phyloP scores from a whole-genome alignment of 2,113 vertebrate species.

The Amia ocellicauda region DNA sequence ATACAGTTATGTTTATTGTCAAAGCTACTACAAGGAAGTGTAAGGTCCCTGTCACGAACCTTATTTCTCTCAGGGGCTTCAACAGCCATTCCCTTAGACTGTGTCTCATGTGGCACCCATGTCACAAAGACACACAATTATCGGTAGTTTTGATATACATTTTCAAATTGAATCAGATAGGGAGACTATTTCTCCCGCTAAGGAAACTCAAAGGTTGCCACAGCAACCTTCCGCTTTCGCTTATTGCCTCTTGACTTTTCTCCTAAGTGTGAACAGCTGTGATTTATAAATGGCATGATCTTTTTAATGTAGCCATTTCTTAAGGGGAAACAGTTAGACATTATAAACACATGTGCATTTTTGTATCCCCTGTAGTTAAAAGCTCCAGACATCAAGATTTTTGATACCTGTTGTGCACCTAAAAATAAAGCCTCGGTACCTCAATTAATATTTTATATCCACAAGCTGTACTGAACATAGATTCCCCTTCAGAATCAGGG shows the following conservation, averaged over 20 bases:
- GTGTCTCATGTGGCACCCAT: no score
- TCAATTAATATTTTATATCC: slow-evolving; percentile 20
- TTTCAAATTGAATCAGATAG: no score
- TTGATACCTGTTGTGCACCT: slow-evolving; percentile 49
- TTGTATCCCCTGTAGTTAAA: slow-evolving; percentile 24
- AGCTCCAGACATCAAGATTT: slow-evolving; percentile 42
- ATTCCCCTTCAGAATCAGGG: not conserved
- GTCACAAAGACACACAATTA: no score
- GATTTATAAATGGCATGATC: slow-evolving; percentile 49
- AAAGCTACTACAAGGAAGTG: no score
- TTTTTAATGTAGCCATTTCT: slow-evolving; percentile 48
- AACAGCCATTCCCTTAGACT: no score
- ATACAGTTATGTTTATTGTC: no score
- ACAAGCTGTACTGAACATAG: not conserved
- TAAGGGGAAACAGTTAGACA: slow-evolving; percentile 40
- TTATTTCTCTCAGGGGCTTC: no score
- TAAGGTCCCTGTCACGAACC: no score
- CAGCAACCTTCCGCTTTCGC: slow-evolving; percentile 4
- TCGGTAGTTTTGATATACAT: no score
- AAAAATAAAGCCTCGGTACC: slow-evolving; percentile 32
- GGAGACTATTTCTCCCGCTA: not conserved
- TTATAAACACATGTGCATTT: slow-evolving; percentile 41
- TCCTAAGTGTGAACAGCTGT: slow-evolving; percentile 59
- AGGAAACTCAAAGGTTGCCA: not conserved
- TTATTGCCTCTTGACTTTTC: slow-evolving; percentile 5